Percentiles rank a stretch among this genome's conserved stretches.
Conservation (phyloP, 2,888 invertebrate species). For the Aradus depressus region DNA sequence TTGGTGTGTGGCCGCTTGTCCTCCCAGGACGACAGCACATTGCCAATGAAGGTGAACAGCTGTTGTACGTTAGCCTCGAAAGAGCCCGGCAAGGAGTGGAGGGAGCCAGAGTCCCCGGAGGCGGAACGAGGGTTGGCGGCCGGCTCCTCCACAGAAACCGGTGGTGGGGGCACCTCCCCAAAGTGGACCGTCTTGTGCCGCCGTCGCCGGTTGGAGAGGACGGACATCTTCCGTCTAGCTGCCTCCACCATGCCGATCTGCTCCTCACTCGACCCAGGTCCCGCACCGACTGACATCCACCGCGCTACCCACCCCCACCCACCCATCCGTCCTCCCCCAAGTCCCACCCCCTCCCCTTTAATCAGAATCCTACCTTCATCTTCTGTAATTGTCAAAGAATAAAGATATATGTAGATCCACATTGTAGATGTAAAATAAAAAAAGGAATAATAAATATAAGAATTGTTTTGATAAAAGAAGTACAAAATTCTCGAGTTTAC, state of each 20-base stretch:
- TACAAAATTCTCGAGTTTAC: too few species aligned
- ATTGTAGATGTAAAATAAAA: too few species aligned
- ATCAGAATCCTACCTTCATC: too few species aligned
- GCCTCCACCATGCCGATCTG: constrained; percentile 23
- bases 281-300: constrained; percentile 13
- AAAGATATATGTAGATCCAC: too few species aligned
- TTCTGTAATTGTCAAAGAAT: too few species aligned
- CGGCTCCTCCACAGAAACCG: constrained; percentile 12
- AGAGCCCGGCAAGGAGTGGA: constrained; percentile 40
- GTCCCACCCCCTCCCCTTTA: constrained; percentile 2
- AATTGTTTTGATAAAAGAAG: too few species aligned
- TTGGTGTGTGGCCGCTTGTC: constrained; percentile 18
- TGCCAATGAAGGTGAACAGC: constrained; percentile 69
- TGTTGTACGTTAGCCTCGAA: constrained; percentile 49
- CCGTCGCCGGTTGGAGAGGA: constrained; percentile 34
- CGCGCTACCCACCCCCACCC: constrained; percentile 10
- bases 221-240: constrained; percentile 23
- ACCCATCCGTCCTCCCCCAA: neutral
- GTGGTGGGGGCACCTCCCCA: constrained; percentile 40
- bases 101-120: constrained; percentile 31
- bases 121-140: constrained; percentile 29
- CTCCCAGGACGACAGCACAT: constrained; percentile 67
- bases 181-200: constrained; percentile 36
- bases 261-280: constrained; percentile 16
- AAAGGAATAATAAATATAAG: too few species aligned